phyloP scores from a whole-genome alignment of 2,888 invertebrate genomes.

The Ennomos erosarius region DNA sequence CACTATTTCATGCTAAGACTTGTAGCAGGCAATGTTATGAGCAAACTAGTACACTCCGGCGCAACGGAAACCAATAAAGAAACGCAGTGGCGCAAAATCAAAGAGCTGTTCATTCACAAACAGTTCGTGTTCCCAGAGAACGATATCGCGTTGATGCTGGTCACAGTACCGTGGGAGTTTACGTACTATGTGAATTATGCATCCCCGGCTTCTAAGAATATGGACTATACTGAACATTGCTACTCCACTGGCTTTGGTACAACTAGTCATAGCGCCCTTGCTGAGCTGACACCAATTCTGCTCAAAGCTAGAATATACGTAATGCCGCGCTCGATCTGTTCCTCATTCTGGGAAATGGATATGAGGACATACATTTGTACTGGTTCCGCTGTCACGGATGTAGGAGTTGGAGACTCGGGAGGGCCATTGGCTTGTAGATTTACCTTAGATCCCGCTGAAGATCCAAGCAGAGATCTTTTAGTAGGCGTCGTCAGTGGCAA shows the following conservation, averaged over 20 bases:
- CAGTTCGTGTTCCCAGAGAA: slow-evolving; percentile 6
- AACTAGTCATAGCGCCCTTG: slow-evolving; percentile 27
- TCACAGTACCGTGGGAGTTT: slow-evolving; percentile 5
- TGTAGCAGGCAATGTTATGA: slow-evolving; percentile 56
- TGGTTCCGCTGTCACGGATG: slow-evolving; percentile 51
- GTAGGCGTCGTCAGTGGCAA: slow-evolving; percentile 70
- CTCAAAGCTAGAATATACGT: slow-evolving; percentile 53
- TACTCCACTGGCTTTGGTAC: slow-evolving; percentile 60
- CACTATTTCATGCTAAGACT: slow-evolving; percentile 45
- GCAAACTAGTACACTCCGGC: not conserved
- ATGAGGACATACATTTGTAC: slow-evolving; percentile 61
- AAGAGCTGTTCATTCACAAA: not conserved
- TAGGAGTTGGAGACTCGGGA: slow-evolving; percentile 66
- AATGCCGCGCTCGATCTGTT: slow-evolving; percentile 52
- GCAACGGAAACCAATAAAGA: not conserved
- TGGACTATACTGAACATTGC: slow-evolving; percentile 54
- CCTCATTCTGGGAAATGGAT: slow-evolving; percentile 62
- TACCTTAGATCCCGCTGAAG: slow-evolving; percentile 50
- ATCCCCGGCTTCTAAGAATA: slow-evolving; percentile 35
- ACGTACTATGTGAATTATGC: slow-evolving; percentile 45
- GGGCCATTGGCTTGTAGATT: slow-evolving; percentile 62
- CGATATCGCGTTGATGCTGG: slow-evolving; percentile 7
- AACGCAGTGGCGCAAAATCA: slow-evolving; percentile 7
- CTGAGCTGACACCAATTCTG: slow-evolving; percentile 46
- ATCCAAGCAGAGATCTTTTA: slow-evolving; percentile 46